Percentiles rank a stretch among this genome's conserved stretches.
phyloP scores from a whole-genome alignment of 1,140 invertebrate genomes.

The Drosophila subpulchrella region DNA sequence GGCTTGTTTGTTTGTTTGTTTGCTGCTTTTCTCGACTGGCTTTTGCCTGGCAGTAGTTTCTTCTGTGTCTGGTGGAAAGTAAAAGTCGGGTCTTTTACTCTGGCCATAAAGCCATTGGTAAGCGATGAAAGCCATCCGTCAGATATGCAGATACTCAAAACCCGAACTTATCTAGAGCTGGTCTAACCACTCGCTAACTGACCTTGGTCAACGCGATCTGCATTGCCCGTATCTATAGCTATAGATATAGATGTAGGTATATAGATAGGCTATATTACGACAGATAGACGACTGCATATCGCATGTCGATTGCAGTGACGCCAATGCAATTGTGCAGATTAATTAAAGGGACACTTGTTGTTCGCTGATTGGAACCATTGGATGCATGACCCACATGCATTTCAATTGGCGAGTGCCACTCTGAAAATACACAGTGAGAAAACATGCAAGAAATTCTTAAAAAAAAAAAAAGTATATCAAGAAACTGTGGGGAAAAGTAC shows the following conservation, averaged over 20 bases:
- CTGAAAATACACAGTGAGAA: conserved; percentile 15
- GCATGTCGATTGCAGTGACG: conserved; percentile 36
- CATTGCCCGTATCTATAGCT: conserved; percentile 38
- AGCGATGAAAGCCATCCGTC: neutral
- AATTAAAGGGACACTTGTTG: conserved; percentile 55
- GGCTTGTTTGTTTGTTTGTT: conserved; percentile 41
- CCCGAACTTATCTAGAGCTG: neutral
- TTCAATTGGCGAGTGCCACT: conserved; percentile 51
- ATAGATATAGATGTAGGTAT: neutral
- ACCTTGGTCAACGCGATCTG: conserved; percentile 64
- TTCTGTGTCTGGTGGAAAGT: conserved; percentile 44
- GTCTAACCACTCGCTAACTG: conserved; percentile 48
- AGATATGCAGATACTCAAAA: neutral
- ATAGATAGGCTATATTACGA: conserved; percentile 2
- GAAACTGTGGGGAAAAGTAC: neutral
- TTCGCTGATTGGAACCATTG: conserved; percentile 39
- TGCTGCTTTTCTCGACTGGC: conserved; percentile 18
- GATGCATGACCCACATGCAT: conserved; percentile 52
- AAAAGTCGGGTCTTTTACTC: conserved; percentile 33
- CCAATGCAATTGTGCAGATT: conserved; percentile 45
- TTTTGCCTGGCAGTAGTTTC: conserved; percentile 8
- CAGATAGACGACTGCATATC: conserved; percentile 30
- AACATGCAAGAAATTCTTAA: neutral
- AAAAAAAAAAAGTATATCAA: no score
- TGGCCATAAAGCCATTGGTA: neutral